Percentiles rank a stretch among this genome's conserved stretches.
These are phyloP conservation scores for Microcebus griseorufus DNA, from an alignment of 2,113 vertebrate genomes.

Conservation along the genomic window DNA sequence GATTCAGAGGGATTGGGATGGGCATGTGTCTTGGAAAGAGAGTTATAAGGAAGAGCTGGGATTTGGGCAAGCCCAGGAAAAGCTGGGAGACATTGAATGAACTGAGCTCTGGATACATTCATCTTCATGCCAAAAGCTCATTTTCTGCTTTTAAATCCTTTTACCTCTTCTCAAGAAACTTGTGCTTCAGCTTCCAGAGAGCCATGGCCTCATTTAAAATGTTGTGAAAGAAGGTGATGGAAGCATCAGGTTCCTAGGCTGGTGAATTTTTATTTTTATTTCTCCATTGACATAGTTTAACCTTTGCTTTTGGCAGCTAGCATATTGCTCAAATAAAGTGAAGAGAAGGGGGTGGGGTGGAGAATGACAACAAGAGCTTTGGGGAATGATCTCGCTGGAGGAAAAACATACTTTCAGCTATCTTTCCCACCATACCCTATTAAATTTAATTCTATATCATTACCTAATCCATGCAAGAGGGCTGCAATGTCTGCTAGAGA, in stretches of 20 bases:
- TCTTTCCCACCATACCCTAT: background rate
- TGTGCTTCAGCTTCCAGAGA: background rate
- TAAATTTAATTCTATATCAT: background rate
- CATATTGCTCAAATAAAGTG: slow-evolving; percentile 54
- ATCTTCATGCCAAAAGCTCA: background rate
- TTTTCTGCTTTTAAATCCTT: slow-evolving; percentile 7
- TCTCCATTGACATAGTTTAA: slow-evolving; percentile 51
- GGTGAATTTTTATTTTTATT: slow-evolving; percentile 54
- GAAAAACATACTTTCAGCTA: background rate
- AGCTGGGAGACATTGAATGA: background rate
- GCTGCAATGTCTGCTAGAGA: background rate
- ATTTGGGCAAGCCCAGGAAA: background rate
- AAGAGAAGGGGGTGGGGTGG: background rate
- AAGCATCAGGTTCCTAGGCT: slow-evolving; percentile 20
- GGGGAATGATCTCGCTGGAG: background rate
- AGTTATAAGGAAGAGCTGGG: background rate
- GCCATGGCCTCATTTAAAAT: slow-evolving; percentile 34
- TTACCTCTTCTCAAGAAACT: slow-evolving; percentile 11
- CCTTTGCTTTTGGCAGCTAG: slow-evolving; percentile 61
- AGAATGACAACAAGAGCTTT: background rate
- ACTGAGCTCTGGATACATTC: background rate
- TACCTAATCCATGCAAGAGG: background rate
- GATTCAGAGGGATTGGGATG: background rate
- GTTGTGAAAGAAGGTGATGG: slow-evolving; percentile 19
- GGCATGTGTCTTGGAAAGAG: background rate